A percentile compares a stretch with the other conserved stretches of the same genome.
Evolutionary conservation across 2,888 invertebrate species (phyloP).

Genomic region (Apamea sordens): DNA sequence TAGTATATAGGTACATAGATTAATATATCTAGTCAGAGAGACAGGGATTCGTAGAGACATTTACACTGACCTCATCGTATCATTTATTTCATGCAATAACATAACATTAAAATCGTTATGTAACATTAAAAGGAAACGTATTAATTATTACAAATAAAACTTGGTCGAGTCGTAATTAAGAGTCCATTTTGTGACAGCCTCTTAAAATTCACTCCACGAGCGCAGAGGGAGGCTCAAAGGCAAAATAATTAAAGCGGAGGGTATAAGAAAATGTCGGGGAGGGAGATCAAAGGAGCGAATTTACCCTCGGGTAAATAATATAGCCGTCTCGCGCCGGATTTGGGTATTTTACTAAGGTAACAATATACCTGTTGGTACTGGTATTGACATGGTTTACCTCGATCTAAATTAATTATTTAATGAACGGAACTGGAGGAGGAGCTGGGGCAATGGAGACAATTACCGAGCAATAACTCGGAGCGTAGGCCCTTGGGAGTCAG

Average conservation of each 20-base stretch:
- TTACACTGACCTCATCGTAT: constrained; percentile 20
- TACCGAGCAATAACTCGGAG: constrained; percentile 59
- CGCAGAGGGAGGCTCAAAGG: constrained; percentile 84
- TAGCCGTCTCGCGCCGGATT: constrained; percentile 78
- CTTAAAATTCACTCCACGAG: constrained; percentile 88
- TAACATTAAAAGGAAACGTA: constrained; percentile 76
- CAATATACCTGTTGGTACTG: constrained; percentile 70
- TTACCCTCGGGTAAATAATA: constrained; percentile 84
- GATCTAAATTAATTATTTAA: constrained; percentile 72
- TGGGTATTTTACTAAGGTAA: constrained; percentile 72
- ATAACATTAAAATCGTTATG: constrained; percentile 49
- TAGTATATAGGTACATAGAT: not conserved
- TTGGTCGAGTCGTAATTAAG: constrained; percentile 85
- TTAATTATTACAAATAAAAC: constrained; percentile 88
- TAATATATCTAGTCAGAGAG: constrained; percentile 7
- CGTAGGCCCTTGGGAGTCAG: constrained; percentile 54
- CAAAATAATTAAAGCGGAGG: constrained; percentile 89
- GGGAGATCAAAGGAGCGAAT: constrained; percentile 86
- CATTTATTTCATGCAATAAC: constrained; percentile 64
- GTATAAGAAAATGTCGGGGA: constrained; percentile 86
- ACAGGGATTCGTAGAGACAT: not conserved
- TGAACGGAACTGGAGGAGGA: constrained; percentile 59
- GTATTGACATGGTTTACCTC: constrained; percentile 72
- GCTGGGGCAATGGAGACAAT: constrained; percentile 61
- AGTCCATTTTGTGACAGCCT: constrained; percentile 88